Conservation (phyloP, 64 coral and sea anemone genomes). For the Montipora capricornis region DNA sequence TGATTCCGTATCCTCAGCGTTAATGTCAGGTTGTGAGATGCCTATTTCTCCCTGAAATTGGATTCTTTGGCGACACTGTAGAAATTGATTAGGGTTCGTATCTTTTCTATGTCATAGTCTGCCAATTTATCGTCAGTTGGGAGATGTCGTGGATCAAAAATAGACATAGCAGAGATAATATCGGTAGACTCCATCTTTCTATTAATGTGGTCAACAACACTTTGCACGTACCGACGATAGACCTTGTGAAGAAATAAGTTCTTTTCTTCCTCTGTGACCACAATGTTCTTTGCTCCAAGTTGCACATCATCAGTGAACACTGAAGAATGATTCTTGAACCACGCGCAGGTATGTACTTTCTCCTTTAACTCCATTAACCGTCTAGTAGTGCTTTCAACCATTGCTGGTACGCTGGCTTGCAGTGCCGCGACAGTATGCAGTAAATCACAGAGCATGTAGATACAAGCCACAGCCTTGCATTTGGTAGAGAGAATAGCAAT, state of each 20-base stretch:
- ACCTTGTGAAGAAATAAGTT: background rate
- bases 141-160: constrained; percentile 48
- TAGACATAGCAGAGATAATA: background rate
- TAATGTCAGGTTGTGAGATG: constrained; percentile 45
- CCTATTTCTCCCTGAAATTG: constrained; percentile 42
- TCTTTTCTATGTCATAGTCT: constrained; percentile 43
- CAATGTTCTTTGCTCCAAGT: background rate
- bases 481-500: background rate
- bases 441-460: background rate
- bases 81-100: constrained; percentile 20
- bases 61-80: constrained; percentile 50
- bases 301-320: background rate
- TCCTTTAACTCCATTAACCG: background rate
- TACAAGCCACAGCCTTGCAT: background rate
- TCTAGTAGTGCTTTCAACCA: background rate
- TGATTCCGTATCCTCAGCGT: constrained; percentile 33
- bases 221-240: background rate
- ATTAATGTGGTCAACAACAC: background rate
- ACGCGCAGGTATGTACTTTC: background rate
- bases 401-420: background rate
- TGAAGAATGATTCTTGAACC: constrained; percentile 1
- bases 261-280: background rate
- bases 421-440: background rate
- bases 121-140: constrained; percentile 47
- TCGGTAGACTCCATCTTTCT: background rate